These are phyloP conservation scores for Anas georgica DNA, from an alignment of 2,797 vertebrate genomes.

Conservation along the genomic window DNA sequence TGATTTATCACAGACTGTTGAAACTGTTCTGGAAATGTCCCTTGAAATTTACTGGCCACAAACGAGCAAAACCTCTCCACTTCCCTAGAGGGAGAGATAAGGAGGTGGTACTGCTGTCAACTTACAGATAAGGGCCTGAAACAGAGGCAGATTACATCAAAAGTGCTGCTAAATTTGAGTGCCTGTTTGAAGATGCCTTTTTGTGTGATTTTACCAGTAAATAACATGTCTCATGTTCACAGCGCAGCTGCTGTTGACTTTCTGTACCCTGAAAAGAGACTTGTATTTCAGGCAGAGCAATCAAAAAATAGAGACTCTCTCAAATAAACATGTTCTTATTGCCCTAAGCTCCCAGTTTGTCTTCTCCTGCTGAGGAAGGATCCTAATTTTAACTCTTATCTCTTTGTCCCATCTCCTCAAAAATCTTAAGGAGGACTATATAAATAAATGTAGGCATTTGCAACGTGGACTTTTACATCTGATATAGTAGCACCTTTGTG, in stretches of 20 bases:
- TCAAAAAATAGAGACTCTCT: not conserved
- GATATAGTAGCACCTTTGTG: not conserved
- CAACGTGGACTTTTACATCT: not conserved
- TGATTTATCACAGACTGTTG: not conserved
- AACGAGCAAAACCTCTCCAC: not conserved
- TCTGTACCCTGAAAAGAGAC: not conserved
- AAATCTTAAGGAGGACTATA: not conserved
- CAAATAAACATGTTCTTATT: not conserved
- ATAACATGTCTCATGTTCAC: not conserved
- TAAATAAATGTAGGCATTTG: not conserved
- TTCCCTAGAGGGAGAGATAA: not conserved
- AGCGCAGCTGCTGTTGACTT: not conserved
- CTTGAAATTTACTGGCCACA: not conserved
- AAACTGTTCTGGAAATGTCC: not conserved
- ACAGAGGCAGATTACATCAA: not conserved
- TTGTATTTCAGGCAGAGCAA: not conserved
- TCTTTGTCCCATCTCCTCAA: not conserved
- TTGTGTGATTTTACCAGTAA: not conserved
- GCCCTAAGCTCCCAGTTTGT: not conserved
- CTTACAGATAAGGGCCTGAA: not conserved
- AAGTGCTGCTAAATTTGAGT: not conserved
- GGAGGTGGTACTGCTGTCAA: not conserved
- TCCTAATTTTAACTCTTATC: not conserved
- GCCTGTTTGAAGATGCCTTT: not conserved
- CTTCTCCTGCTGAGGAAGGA: not conserved